These are phyloP conservation scores for Clarias gariepinus DNA, from an alignment of 2,113 vertebrate genomes.

Conservation along the genomic window DNA sequence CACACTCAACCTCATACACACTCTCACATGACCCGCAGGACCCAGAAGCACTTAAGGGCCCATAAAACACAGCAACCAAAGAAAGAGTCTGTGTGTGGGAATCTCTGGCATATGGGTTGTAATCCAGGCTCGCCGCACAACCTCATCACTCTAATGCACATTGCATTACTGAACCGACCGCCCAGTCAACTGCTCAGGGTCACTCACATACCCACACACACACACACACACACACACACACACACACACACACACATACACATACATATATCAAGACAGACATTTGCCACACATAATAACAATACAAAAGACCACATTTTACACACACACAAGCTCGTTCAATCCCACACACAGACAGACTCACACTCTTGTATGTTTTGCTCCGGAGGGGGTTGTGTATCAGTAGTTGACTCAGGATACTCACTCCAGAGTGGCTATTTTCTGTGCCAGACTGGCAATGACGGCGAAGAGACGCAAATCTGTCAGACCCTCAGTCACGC, in stretches of 20 bases:
- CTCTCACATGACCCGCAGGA: constrained; percentile 67
- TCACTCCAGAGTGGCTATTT: constrained; percentile 88
- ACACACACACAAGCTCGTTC: constrained; percentile 22
- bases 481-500: constrained; percentile 91
- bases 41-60: constrained; percentile 62
- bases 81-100: constrained; percentile 72
- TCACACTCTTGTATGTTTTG: constrained; percentile 23
- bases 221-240: constrained; percentile 6
- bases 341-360: constrained; percentile 30
- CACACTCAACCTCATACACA: constrained; percentile 16
- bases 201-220: constrained; percentile 33
- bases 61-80: constrained; percentile 54
- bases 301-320: not conserved
- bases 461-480: constrained; percentile 89
- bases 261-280: constrained; percentile 16
- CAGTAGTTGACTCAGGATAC: constrained; percentile 65
- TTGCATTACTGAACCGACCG: constrained; percentile 23
- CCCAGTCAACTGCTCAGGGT: constrained; percentile 28
- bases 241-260: not conserved
- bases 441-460: constrained; percentile 87
- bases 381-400: constrained; percentile 72
- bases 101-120: constrained; percentile 68
- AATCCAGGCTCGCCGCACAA: constrained; percentile 45
- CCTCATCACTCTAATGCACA: constrained; percentile 53
- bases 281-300: not conserved